Base-by-base conservation (phyloP, 1,140 invertebrate species). In the Vanessa atalanta region DNA sequence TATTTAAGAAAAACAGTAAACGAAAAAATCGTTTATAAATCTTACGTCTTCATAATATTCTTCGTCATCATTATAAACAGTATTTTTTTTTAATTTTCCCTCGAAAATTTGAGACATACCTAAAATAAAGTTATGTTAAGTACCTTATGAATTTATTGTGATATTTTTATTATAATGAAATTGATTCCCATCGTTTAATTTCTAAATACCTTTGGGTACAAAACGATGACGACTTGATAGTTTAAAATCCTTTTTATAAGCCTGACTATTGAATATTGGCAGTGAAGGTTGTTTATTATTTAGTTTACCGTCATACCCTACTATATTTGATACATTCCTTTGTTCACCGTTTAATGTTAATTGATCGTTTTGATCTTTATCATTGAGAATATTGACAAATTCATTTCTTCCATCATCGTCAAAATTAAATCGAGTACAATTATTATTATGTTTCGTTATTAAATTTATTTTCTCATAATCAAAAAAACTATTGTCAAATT, bases 41-140 rank as follows among this genome's bases (percentile, higher is more conserved):
- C 87, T 83, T 84, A 89, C 88, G 55, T 85, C 70, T 66, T 88
- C 69, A 75, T 77, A 91, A 75, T 87, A 92, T 71, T 87, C 86
- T 48, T 74, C 61, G 23, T 85, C 76, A 23, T 81, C 48, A 71
- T 80, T 79, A 71, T 60, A 16, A 47, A 7, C 81, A 48, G 9
- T 11, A 20, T 20, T 11, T 15, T 82, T 86, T 11, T 84, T 16
- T 69, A 71, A 55, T 70, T 73, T 70, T 77, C 37, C 85, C 78
- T 77, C 47, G 60, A 85, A 85, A 50, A 90, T 89, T 70, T 75
- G 88, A 14, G 90, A 92, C 84, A 90, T 86, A 14, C 90, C 90
- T 92, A 71, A 37, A 84, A 69, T 37, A 14, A 26, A 65, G 13
- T 3, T 16, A 50, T 63, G 7, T 51, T 51, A 51, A 64, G 31